Base-by-base conservation (phyloP, 2,113 vertebrate genomes). In the Ranitomeya imitator region DNA sequence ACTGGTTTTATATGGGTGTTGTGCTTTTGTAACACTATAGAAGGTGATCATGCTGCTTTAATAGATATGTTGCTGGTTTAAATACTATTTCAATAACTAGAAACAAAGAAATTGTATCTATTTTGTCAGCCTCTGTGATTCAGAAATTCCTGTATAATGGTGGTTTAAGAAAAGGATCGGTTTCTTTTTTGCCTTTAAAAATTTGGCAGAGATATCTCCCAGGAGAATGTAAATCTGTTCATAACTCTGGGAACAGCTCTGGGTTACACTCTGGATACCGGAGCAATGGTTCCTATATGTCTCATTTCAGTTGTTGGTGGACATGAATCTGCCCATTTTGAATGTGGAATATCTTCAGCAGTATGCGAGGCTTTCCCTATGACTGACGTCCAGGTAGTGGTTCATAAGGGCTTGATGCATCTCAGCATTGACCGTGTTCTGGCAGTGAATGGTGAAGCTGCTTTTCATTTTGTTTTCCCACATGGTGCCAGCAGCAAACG, bases 151-250 rank as follows among this genome's bases (percentile, higher is more conserved):
- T 57, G 11, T 19, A 7, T 65, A 59, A 85, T 71, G 57, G 45
- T 69, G 15, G 59, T 69, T 63, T 55, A 69, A 78, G 57, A 77
- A 86, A 67, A 86, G 13, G 54, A 63, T 88, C 69, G 52, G 79
- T 52, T 83, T 61, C 67, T 63, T 67, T 82, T 73, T 86, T 60
- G 54, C 31, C 79, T 82, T 74, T 45, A 65, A 82, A 79, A 60
- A 88, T 88, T 76, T 88, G 79, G 79, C 79, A 88, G 79, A 74
- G 79, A 82, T 87, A 79, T 73, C 60, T 88, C 86, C 86, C 86
- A 73, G 63, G 86, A 82, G 65, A 55, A 83, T 52, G 31, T 51
- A 61, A 74, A 69, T 31, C 9, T 73, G 14, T 26, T 88, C 79
- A 82, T 51, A 87, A 82, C 15, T 80, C 3, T 88, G 55, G 74